These are phyloP conservation scores for Anoplolepis gracilipes DNA, from an alignment of 1,140 invertebrate species.

Conservation along the genomic window DNA sequence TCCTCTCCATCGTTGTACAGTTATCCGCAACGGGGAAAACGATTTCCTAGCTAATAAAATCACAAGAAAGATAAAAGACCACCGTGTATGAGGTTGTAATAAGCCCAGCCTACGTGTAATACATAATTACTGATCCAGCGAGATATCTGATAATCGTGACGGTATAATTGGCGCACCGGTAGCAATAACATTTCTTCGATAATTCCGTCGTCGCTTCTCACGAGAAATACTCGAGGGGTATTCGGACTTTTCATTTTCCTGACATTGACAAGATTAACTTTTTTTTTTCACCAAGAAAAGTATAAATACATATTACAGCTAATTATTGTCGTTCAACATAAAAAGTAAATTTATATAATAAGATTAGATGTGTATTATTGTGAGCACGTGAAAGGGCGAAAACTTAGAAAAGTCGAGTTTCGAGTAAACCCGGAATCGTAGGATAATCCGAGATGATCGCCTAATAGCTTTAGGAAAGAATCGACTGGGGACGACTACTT, in stretches of 20 bases:
- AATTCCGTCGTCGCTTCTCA: constrained; percentile 12
- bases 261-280: constrained; percentile 37
- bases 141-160: constrained; percentile 58
- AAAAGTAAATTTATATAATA: background rate
- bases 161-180: constrained; percentile 60
- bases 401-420: constrained; percentile 83
- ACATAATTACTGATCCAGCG: constrained; percentile 57
- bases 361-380: background rate
- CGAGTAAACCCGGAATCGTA: constrained; percentile 78
- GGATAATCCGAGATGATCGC: constrained; percentile 85
- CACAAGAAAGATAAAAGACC: constrained; percentile 47
- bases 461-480: constrained; percentile 86
- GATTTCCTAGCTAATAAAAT: constrained; percentile 70
- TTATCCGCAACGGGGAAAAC: constrained; percentile 59
- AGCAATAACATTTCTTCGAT: constrained; percentile 24
- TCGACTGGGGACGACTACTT: constrained; percentile 78
- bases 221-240: background rate
- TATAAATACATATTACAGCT: background rate
- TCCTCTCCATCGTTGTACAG: constrained; percentile 54
- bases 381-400: constrained; percentile 68
- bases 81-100: constrained; percentile 22
- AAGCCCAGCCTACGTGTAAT: constrained; percentile 50
- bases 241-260: constrained; percentile 2
- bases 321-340: background rate
- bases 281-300: background rate